Evolutionary conservation across 2,113 vertebrate genomes (phyloP), one percentile per base, ranked within the genome.

Genomic region (Limanda limanda): DNA sequence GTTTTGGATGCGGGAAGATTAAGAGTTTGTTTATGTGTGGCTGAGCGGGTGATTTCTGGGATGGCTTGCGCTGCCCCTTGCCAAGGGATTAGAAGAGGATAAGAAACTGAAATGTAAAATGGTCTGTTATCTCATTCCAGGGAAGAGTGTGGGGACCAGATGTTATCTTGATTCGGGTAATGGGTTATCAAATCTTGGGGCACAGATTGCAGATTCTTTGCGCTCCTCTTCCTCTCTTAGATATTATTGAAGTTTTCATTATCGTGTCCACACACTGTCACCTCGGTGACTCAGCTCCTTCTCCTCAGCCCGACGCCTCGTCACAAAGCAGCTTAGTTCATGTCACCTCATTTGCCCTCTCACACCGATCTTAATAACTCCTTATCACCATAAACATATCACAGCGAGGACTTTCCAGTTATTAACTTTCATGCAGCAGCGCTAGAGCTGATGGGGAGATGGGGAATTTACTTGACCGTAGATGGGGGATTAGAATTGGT

Each of bases 91-190:
- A 88, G 86, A 85, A 65, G 82, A 72, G 78, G 78, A 81, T 69
- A 81, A 81, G 72, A 82, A 88, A 87, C 45, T 76, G 62, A 83
- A 83, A 86, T 84, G 75, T 89, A 87, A 90, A 91, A 91, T 81
- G 88, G 87, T 76, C 59, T 79, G 83, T 87, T 90, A 89, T 91
- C 86, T 82, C 52, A 23, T 69, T 79, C 64, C 71, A 58, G 42
- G 24, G 68, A 82, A 68, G 81, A 82, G 81, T 62, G 71, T 60
- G 67, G 75, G 78, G 74, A 89, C 76, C 91, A 91, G 92, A 91
- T 89, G 89, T 86, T 92, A 88, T 93, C 92, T 86, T 83, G 72
- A 75, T 82, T 71, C 66, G 83, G 86, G 74, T 88, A 90, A 91
- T 91, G 87, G 84, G 86, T 91, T 88, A 90, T 90, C 90, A 81